phyloP scores from a whole-genome alignment of 2,113 vertebrate species.

The Oncorhynchus gorbuscha region DNA sequence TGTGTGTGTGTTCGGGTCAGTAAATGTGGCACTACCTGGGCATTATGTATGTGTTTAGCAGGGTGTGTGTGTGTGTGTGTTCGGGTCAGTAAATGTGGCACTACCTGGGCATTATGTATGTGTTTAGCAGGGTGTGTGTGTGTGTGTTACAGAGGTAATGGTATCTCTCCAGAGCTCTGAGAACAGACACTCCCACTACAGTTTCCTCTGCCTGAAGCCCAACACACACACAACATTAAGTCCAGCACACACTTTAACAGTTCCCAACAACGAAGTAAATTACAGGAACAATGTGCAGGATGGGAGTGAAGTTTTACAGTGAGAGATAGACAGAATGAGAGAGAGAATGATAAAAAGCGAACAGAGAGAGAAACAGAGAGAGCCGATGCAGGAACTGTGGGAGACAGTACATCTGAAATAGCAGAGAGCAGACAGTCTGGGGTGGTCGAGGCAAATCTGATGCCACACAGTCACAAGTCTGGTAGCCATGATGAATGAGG shows the following conservation, averaged over 20 bases:
- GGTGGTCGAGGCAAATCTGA: neutral
- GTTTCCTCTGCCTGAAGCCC: conserved; percentile 49
- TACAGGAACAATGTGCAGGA: too few species aligned
- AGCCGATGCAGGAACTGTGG: neutral
- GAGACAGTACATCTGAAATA: neutral
- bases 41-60: too few species aligned
- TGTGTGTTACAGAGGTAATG: conserved; percentile 58
- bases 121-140: too few species aligned
- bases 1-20: conserved; percentile 10
- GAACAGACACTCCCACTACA: conserved; percentile 59
- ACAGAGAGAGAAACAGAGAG: conserved; percentile 12
- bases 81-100: too few species aligned
- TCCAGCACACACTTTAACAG: conserved; percentile 16
- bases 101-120: too few species aligned
- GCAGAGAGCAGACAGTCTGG: neutral
- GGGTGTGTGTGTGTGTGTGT: conserved; percentile 4
- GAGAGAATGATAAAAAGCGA: too few species aligned
- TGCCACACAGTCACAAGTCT: neutral
- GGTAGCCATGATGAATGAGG: neutral
- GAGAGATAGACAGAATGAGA: too few species aligned
- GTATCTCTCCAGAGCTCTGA: conserved; percentile 68
- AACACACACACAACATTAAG: conserved; percentile 29
- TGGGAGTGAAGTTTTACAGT: too few species aligned
- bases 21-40: too few species aligned
- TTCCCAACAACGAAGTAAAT: neutral